A percentile compares a stretch with the other conserved stretches of the same genome.
Evolutionary conservation across 92 coral and sea anemone genomes (phyloP).

Genomic region (Epizoanthus ramosus): DNA sequence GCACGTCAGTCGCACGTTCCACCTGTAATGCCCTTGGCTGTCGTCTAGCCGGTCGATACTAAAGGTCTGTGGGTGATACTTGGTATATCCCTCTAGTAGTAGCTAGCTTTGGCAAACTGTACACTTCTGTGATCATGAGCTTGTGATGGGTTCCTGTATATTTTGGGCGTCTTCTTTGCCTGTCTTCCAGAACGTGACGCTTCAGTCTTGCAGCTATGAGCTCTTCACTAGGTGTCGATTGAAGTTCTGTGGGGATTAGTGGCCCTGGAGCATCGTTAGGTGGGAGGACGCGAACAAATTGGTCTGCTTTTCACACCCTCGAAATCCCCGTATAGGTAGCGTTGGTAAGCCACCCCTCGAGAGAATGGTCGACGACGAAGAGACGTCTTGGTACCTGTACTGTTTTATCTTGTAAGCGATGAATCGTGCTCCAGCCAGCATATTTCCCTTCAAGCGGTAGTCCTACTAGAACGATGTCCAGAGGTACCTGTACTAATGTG

Average conservation of each 20-base stretch:
- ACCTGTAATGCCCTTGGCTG: too few species aligned
- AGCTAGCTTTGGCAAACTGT: too few species aligned
- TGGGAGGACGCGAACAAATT: slow-evolving; percentile 7
- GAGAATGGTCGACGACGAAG: too few species aligned
- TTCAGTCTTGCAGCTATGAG: not conserved
- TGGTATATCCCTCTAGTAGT: too few species aligned
- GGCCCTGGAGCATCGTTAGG: slow-evolving; percentile 15
- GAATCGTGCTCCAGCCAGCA: slow-evolving; percentile 48
- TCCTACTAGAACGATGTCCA: slow-evolving; percentile 6
- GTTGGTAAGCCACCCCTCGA: not conserved
- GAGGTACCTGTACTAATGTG: slow-evolving; percentile 24
- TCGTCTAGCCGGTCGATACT: too few species aligned
- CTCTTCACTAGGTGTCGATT: too few species aligned
- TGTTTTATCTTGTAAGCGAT: slow-evolving; percentile 5
- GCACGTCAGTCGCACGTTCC: too few species aligned
- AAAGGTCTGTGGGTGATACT: too few species aligned
- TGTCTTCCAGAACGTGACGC: not conserved
- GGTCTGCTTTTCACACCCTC: not conserved
- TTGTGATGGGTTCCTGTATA: too few species aligned
- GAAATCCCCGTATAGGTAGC: not conserved
- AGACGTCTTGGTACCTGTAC: too few species aligned
- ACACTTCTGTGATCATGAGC: too few species aligned
- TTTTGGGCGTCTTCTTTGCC: not conserved
- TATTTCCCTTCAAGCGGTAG: slow-evolving; percentile 48
- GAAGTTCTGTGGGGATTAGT: not conserved